A percentile compares a stretch with the other conserved stretches of the same genome.
These are phyloP conservation scores for Anoncus sp. DNA, from an alignment of 2,888 invertebrate species.

Conservation along the genomic window DNA sequence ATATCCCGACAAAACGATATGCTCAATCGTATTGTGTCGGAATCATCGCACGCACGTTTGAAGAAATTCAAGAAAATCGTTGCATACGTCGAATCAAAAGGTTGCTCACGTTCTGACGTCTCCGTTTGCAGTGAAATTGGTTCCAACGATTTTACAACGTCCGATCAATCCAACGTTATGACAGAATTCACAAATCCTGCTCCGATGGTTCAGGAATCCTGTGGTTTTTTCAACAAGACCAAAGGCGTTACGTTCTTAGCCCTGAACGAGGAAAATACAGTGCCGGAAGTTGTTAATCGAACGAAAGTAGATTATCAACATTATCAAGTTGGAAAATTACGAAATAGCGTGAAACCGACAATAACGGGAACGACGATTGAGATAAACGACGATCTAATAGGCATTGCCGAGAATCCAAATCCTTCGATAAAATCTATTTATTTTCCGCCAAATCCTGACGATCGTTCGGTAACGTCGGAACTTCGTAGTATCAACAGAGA, in stretches of 20 bases:
- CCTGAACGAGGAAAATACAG: constrained; percentile 1
- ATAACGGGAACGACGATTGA: constrained; percentile 7
- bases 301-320: background rate
- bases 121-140: background rate
- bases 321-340: constrained; percentile 10
- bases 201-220: background rate
- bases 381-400: constrained; percentile 64
- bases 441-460: constrained; percentile 65
- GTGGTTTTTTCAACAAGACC: constrained; percentile 16
- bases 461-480: constrained; percentile 11
- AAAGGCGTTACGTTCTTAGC: constrained; percentile 48
- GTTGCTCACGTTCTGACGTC: constrained; percentile 48
- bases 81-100: constrained; percentile 53
- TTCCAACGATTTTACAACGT: background rate
- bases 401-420: constrained; percentile 68
- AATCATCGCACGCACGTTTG: constrained; percentile 65
- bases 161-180: background rate
- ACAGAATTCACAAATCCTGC: background rate
- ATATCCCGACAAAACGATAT: background rate
- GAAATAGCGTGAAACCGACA: constrained; percentile 10
- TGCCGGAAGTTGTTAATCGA: background rate
- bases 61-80: constrained; percentile 69
- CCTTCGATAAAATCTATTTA: constrained; percentile 71
- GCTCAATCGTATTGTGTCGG: constrained; percentile 57
- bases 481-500: background rate